Base-by-base conservation (phyloP, 2,113 vertebrate species). In the Dendrocopos noguchii region DNA sequence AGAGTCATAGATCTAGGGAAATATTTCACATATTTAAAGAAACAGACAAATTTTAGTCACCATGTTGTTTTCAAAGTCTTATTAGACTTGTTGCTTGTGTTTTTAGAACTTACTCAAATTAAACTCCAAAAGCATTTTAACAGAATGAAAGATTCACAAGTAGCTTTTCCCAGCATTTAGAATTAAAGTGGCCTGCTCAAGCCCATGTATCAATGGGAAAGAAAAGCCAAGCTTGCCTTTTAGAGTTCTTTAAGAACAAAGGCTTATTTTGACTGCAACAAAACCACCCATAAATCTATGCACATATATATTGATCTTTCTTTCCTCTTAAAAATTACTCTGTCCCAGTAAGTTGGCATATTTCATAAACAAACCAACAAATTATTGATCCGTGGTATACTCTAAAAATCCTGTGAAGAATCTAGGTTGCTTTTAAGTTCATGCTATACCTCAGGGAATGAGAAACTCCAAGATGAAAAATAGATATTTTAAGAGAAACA, bases 341-440 rank as follows among this genome's bases (percentile, higher is more conserved):
- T 98, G 98, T 98, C 97, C 97, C 84, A 70, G 95, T 97, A 97
- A 97, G 97, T 96, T 98, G 98, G 97, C 98, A 98, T 97, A 98
- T 98, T 98, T 98, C 98, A 98, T 98, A 98, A 98, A 98, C 97
- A 98, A 98, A 98, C 96, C 97, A 97, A 97, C 96, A 98, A 97
- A 97, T 97, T 98, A 98, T 98, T 97, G 98, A 98, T 98, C 98
- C 90, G 95, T 98, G 96, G 96, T 97, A 97, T 89, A 96, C 93
- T 98, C 96, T 98, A 95, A 98, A 97, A 98, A 95, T 98, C 95
- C 94, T 96, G 74, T 97, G 97, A 97, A 97, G 95, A 97, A 98
- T 97, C 96, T 97, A 95, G 97, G 98, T 97, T 97, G 95, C 94
- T 97, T 98, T 97, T 97, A 98, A 97, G 97, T 97, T 98, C 97